Base-by-base conservation (phyloP, 2,888 invertebrate genomes). In the Dolichomitus sp. region DNA sequence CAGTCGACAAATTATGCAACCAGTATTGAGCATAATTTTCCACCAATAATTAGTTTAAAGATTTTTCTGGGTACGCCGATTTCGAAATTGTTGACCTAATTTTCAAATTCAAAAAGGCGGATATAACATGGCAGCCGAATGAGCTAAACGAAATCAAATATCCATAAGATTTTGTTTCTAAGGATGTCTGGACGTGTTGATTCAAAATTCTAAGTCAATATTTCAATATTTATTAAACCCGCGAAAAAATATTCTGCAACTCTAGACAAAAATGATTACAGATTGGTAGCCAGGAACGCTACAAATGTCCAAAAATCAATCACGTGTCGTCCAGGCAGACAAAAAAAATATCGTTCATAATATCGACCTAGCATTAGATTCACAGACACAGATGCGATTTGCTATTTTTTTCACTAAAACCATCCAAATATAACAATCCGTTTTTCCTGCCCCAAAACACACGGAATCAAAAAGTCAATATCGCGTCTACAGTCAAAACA, bases 401-500 rank as follows among this genome's bases (percentile, higher is more conserved):
- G 2, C 0, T 42, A 2, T 48, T 17, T 6, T n/a, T 4, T 17
- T 48, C 6, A n/a, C 5, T 0, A 0, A 17, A 48, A 14, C 0
- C 14, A 12, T 14, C 12, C 54, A 14, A 27, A 12, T 11, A 27
- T 4, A 54, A 54, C 54, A 27, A 27, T 6, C 23, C 11, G 11
- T 19, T 52, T 23, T 11, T 19, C 11, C 19, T 11, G 11, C 4
- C 11, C 11, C 52, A 7, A 23, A 11, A 19, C 11, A 11, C 17
- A 6, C 4, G 27, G 54, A 3, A 27, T 27, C 23, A 54, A 54
- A 54, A 54, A 54, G 54, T 27, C 54, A 54, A 54, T 54, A 54
- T 12, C 54, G 54, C 27, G 4, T 6, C 6, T 9, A 27, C 27
- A 54, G 54, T 23, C 3, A 27, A 54, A 54, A 54, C 54, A 54